Base-by-base conservation (phyloP, 2,888 invertebrate genomes). In the Leptopilina drosophilae region DNA sequence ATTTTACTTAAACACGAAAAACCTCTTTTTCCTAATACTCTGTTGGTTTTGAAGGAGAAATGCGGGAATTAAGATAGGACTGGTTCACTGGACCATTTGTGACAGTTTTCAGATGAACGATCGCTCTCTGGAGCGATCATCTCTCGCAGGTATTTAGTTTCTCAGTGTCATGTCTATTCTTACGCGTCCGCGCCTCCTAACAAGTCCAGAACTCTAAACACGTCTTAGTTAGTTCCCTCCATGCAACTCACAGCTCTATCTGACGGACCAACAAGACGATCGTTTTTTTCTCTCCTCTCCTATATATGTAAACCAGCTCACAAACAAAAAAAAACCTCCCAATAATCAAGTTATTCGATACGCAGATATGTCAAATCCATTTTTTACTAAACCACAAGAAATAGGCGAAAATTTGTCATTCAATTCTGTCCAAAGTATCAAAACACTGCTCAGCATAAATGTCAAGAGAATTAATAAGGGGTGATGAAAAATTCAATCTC, bases 151-250 rank as follows among this genome's bases (percentile, higher is more conserved):
- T 91, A 91, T 91, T 90, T 90, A 89, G 89, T 90, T 91, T 90
- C 91, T 84, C 86, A 84, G 88, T 90, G 90, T 90, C 90, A 89
- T 91, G 90, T 90, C 89, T 86, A 84, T 88, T 88, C 90, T 91
- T 89, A 90, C 90, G 90, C 90, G 85, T 90, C 90, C 89, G 89
- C 90, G 90, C 91, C 90, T 91, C 84, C 78, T 84, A 87, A 91
- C 90, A 89, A 88, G 89, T 86, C 12, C 86, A 86, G 82, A 87
- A 85, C 87, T 89, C 87, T 87, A 90, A 90, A 89, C 88, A 89
- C 87, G 86, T 88, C 88, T 82, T 78, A 85, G 82, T 83, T 82
- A 85, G 82, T 87, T 86, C 82, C 82, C 83, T 82, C 12, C 84
- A 85, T 83, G 81, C 84, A 84, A 86, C 83, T 88, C 88, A 85